Conservation (phyloP, 2,888 invertebrate genomes). For the Pseudococcus jackbeardsleyi region DNA sequence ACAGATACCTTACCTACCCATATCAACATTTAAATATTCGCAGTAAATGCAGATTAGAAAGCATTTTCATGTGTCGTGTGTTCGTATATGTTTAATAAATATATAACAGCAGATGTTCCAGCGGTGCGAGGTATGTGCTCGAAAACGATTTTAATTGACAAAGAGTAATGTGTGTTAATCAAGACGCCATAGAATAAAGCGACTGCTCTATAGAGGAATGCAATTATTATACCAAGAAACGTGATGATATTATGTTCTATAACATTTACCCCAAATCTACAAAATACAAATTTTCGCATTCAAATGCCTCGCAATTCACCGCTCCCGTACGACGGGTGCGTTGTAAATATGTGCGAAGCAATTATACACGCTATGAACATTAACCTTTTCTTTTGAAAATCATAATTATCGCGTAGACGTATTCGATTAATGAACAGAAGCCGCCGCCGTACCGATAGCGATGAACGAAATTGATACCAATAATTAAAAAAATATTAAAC, state of each 20-base stretch:
- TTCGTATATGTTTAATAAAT: neutral
- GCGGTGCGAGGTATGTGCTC: neutral
- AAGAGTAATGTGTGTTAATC: constrained; percentile 41
- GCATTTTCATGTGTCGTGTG: neutral
- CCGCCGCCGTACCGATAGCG: neutral
- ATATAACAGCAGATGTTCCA: neutral
- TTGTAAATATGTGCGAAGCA: constrained; percentile 25
- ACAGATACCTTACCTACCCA: too few species aligned
- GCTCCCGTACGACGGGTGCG: neutral
- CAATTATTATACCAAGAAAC: constrained; percentile 44
- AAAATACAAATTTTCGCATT: constrained; percentile 29
- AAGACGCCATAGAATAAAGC: neutral
- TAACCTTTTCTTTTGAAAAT: constrained; percentile 15
- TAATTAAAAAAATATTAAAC: neutral
- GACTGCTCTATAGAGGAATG: constrained; percentile 22
- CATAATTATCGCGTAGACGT: constrained; percentile 14
- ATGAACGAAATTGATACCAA: neutral
- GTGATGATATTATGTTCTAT: constrained; percentile 48
- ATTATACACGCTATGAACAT: constrained; percentile 19
- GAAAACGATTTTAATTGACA: constrained; percentile 28
- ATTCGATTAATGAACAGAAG: constrained; percentile 11
- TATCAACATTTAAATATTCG: neutral
- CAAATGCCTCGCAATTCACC: neutral
- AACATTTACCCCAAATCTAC: constrained; percentile 23
- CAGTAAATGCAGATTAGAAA: constrained; percentile 12